phyloP scores from a whole-genome alignment of 2,797 vertebrate species.

The Rhynchonycteris naso region DNA sequence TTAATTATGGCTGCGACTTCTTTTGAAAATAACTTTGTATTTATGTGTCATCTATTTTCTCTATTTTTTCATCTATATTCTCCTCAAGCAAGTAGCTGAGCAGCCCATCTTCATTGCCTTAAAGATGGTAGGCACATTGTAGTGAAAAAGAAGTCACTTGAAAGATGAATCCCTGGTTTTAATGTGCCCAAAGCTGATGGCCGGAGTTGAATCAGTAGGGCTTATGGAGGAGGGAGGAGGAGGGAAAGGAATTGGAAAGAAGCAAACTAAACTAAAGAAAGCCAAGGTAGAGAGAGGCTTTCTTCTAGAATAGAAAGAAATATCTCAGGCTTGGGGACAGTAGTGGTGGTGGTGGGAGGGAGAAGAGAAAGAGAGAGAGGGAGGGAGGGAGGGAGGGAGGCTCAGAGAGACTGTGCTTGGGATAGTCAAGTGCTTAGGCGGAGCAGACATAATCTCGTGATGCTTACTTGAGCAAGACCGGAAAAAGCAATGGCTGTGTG shows the following conservation, averaged over 20 bases:
- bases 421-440: background rate
- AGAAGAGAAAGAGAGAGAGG: background rate
- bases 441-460: background rate
- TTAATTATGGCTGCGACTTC: background rate
- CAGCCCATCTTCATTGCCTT: background rate
- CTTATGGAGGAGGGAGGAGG: background rate
- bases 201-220: background rate
- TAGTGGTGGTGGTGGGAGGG: too few relatives aligned
- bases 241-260: background rate
- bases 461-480: background rate
- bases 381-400: too few relatives aligned
- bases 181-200: background rate
- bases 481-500: background rate
- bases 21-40: background rate
- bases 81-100: background rate
- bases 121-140: background rate
- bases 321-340: background rate
- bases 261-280: background rate
- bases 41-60: slow-evolving; percentile 12
- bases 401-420: too few relatives aligned
- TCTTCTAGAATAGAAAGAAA: background rate
- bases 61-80: background rate
- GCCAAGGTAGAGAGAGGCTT: background rate
- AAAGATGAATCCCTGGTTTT: background rate
- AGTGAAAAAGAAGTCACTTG: background rate